Percentiles rank a stretch among this genome's conserved stretches.
Evolutionary conservation across 2,113 vertebrate genomes (phyloP).

Genomic region (Indicator indicator): DNA sequence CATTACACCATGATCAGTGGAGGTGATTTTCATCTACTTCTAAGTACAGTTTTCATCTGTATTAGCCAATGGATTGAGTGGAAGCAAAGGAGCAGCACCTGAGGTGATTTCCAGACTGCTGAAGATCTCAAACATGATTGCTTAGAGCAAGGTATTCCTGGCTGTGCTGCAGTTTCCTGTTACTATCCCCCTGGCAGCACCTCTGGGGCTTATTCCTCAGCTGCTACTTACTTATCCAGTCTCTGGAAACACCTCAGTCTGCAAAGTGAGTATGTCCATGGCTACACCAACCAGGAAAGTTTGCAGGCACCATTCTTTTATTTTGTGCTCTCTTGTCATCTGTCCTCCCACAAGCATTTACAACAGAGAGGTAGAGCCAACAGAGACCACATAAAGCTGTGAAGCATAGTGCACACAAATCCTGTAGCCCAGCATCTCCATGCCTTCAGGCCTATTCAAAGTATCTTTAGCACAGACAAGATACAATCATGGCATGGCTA

Average conservation of each 20-base stretch:
- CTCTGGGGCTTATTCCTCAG: not conserved
- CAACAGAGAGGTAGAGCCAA: not conserved
- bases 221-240: not conserved
- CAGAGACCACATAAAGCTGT: not conserved
- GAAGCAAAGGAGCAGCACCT: not conserved
- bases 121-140: not conserved
- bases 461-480: not conserved
- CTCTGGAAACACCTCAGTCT: not conserved
- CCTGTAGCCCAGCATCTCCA: not conserved
- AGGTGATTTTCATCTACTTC: not conserved
- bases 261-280: not conserved
- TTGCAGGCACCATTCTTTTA: not conserved
- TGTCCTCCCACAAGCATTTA: not conserved
- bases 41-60: not conserved
- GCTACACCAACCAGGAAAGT: not conserved
- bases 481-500: not conserved
- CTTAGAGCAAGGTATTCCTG: not conserved
- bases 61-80: not conserved
- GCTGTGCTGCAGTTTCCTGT: not conserved
- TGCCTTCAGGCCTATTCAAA: not conserved
- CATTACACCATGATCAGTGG: not conserved
- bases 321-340: not conserved
- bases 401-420: too few relatives aligned
- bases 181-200: fast-evolving
- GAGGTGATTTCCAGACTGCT: not conserved